Conservation (phyloP, 2,888 invertebrate genomes). For the Rhabditophanes sp. region DNA sequence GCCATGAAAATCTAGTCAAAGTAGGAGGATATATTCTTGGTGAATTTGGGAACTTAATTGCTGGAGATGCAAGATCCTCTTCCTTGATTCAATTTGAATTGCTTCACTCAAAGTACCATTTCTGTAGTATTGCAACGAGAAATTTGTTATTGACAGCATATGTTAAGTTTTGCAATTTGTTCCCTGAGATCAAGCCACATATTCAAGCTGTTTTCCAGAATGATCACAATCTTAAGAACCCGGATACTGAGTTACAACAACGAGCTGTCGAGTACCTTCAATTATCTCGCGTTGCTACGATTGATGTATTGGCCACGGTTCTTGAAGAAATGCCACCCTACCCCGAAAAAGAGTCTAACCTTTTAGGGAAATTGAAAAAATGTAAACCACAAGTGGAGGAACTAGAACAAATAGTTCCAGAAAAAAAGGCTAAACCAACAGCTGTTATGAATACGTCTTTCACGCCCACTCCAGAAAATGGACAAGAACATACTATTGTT, state of each 20-base stretch:
- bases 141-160: conserved; percentile 90
- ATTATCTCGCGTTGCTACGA: conserved; percentile 80
- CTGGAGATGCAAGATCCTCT: conserved; percentile 89
- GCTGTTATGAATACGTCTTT: conserved; percentile 18
- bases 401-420: conserved; percentile 39
- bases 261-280: conserved; percentile 92
- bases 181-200: conserved; percentile 87
- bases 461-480: conserved; percentile 2
- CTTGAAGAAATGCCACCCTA: conserved; percentile 99
- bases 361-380: conserved; percentile 89
- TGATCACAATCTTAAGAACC: conserved; percentile 84
- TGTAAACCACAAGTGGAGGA: conserved; percentile 88
- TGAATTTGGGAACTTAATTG: conserved; percentile 96
- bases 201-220: conserved; percentile 62
- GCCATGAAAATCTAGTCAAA: conserved; percentile 99
- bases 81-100: conserved; percentile 93
- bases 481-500: too few relatives aligned
- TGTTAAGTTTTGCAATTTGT: conserved; percentile 95
- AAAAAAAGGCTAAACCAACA: conserved; percentile 39
- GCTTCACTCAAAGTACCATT: conserved; percentile 91
- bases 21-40: conserved; percentile 97
- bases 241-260: conserved; percentile 95
- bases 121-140: conserved; percentile 88
- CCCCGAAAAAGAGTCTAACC: conserved; percentile 80
- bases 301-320: conserved; percentile 64